Evolutionary conservation across 2,113 vertebrate genomes (phyloP).

Genomic region (Hydrolagus affinis): DNA sequence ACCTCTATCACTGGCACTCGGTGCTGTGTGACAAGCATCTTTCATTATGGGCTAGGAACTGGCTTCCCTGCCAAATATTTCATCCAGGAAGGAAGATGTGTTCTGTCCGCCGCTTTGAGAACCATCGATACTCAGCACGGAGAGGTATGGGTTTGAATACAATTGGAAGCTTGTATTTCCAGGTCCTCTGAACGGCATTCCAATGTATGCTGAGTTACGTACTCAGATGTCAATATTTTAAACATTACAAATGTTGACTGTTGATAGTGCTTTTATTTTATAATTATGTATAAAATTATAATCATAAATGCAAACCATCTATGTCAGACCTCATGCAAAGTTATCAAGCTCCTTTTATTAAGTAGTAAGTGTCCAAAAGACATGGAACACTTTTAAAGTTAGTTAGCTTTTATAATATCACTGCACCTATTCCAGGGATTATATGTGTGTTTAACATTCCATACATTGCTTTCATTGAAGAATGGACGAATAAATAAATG

Average conservation of each 20-base stretch:
- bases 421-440: slow-evolving; percentile 21
- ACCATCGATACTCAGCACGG: background rate
- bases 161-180: background rate
- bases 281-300: background rate
- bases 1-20: no score
- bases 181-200: background rate
- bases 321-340: slow-evolving; percentile 1
- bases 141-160: background rate
- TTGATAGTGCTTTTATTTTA: background rate
- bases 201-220: no score
- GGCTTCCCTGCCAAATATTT: background rate
- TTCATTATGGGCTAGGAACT: background rate
- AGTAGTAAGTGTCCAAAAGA: slow-evolving; percentile 20
- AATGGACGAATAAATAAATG: slow-evolving; percentile 25
- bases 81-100: background rate
- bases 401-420: slow-evolving; percentile 12
- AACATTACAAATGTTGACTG: background rate
- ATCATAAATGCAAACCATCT: background rate
- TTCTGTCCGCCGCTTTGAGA: background rate
- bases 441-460: slow-evolving; percentile 35
- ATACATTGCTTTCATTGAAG: slow-evolving; percentile 17
- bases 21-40: no score
- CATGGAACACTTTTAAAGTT: slow-evolving; percentile 24
- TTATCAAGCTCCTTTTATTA: slow-evolving; percentile 29
- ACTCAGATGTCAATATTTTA: no score